These are phyloP conservation scores for Paramormyrops hopkinsi DNA, from an alignment of 2,797 vertebrate genomes.

Conservation along the genomic window DNA sequence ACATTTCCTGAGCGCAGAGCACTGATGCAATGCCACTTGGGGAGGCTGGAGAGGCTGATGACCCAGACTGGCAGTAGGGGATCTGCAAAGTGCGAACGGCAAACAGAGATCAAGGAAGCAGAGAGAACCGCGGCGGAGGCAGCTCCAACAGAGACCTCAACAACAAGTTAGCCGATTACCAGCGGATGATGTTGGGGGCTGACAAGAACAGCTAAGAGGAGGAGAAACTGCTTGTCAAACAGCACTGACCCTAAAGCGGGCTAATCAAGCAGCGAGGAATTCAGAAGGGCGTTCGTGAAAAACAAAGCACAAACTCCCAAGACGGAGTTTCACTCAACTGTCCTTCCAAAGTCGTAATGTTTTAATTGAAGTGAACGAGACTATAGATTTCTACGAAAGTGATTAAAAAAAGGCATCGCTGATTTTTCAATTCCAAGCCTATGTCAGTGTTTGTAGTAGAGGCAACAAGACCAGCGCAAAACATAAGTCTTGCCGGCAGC, in stretches of 20 bases:
- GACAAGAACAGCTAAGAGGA: background rate
- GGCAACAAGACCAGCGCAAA: background rate
- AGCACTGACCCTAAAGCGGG: background rate
- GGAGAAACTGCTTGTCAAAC: background rate
- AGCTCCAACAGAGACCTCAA: background rate
- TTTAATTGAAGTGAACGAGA: constrained; percentile 51
- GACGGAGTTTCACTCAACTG: background rate
- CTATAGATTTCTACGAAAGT: constrained; percentile 50
- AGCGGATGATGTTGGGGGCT: background rate
- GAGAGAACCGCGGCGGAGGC: background rate
- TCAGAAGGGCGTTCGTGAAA: background rate
- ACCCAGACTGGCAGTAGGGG: background rate
- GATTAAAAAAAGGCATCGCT: constrained; percentile 37
- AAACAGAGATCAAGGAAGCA: background rate
- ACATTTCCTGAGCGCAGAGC: background rate
- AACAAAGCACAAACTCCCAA: background rate
- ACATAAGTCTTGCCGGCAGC: background rate
- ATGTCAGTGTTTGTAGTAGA: constrained; percentile 25
- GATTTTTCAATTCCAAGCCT: constrained; percentile 46
- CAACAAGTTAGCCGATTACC: background rate
- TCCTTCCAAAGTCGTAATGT: constrained; percentile 39
- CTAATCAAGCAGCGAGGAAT: background rate
- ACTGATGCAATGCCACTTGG: background rate
- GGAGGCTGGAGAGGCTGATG: background rate
- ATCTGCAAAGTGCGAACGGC: background rate